Conservation (phyloP, 2,113 vertebrate species). For the Ailuropoda melanoleuca region DNA sequence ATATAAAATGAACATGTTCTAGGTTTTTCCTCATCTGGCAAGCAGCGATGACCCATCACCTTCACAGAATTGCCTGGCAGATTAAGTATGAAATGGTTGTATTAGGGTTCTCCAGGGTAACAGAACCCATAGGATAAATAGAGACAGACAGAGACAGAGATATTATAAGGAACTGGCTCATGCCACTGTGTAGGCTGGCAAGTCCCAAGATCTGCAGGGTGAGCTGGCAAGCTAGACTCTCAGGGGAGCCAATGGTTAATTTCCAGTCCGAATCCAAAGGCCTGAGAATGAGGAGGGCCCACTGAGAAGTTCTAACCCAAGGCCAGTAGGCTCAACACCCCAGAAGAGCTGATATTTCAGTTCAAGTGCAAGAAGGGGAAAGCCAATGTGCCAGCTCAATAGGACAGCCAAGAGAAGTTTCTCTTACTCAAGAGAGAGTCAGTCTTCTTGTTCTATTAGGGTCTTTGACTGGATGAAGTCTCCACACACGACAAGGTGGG, state of each 20-base stretch:
- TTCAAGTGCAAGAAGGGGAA: background rate
- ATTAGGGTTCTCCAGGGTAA: background rate
- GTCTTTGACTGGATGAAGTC: background rate
- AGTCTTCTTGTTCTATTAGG: background rate
- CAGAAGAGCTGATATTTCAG: background rate
- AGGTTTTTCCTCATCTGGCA: background rate
- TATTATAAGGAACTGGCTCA: background rate
- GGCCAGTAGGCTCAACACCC: background rate
- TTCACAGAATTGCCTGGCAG: background rate
- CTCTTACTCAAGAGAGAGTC: background rate
- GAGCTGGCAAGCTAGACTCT: background rate
- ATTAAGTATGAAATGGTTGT: background rate
- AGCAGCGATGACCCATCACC: background rate
- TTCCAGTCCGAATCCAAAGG: background rate
- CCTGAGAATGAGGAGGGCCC: background rate
- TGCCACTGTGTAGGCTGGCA: background rate
- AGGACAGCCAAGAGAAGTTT: background rate
- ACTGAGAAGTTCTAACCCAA: background rate
- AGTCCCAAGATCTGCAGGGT: background rate
- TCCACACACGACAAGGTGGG: background rate
- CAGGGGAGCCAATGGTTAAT: background rate
- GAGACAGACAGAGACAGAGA: background rate
- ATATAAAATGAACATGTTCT: background rate
- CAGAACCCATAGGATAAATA: background rate
- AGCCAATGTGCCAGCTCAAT: background rate